These are phyloP conservation scores for Drusus annulatus DNA, from an alignment of 1,140 invertebrate species.

Conservation along the genomic window DNA sequence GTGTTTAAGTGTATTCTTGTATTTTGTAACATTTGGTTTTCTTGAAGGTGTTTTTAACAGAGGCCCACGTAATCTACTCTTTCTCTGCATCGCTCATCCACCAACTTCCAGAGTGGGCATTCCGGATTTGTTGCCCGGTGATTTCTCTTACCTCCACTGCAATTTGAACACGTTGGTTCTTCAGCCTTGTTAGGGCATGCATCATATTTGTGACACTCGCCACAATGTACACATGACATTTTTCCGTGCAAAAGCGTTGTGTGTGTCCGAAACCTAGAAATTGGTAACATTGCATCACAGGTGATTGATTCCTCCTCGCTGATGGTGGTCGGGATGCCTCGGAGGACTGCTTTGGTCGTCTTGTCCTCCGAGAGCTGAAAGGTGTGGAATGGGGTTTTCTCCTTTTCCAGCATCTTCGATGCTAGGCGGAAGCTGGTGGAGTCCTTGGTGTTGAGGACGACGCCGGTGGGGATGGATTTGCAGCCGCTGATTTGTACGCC, in stretches of 20 bases:
- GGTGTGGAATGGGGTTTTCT: no score
- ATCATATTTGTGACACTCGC: neutral
- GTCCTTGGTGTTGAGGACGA: no score
- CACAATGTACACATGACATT: neutral
- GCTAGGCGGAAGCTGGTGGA: no score
- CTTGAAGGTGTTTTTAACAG: neutral
- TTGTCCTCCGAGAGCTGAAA: no score
- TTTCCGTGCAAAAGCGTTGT: neutral
- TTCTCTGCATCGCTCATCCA: neutral
- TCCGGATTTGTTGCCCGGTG: neutral
- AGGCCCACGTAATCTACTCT: neutral
- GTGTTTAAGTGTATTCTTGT: neutral
- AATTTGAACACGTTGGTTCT: neutral
- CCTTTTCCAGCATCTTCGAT: no score
- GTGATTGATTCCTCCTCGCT: neutral
- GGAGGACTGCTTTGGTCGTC: no score
- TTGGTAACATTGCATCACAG: neutral
- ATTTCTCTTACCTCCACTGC: neutral
- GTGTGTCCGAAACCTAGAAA: neutral
- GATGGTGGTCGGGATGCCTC: no score
- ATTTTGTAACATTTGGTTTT: neutral
- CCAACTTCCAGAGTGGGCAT: neutral
- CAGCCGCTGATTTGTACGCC: no score
- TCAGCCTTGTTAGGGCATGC: neutral
- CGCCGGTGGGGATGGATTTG: no score